Conservation (phyloP, 2,113 vertebrate species). For the Vireo altiloquus region DNA sequence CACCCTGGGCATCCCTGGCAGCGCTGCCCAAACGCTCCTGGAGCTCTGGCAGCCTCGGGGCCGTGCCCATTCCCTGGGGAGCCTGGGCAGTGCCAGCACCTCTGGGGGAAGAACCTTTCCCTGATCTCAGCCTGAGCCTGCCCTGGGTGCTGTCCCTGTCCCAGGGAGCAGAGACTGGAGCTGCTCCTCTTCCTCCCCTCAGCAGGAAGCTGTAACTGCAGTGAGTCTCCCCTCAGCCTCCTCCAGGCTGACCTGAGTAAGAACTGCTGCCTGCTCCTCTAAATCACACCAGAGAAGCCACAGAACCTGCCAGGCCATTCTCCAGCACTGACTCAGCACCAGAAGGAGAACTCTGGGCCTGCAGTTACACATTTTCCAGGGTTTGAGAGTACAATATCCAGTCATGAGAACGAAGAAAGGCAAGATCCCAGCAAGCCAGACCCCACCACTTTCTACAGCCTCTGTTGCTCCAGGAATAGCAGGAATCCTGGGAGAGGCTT, state of each 20-base stretch:
- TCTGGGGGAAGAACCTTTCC: background rate
- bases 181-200: background rate
- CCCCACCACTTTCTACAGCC: background rate
- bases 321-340: background rate
- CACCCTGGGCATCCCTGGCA: background rate
- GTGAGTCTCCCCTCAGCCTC: background rate
- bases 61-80: background rate
- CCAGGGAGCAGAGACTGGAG: accelerated
- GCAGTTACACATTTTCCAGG: background rate
- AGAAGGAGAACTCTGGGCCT: background rate
- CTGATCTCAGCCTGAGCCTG: background rate
- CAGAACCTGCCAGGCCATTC: background rate
- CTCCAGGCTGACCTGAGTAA: background rate
- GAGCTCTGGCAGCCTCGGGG: background rate
- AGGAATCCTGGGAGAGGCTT: background rate
- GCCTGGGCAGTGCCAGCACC: background rate
- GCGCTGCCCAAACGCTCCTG: background rate
- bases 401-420: background rate
- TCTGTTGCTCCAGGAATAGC: background rate
- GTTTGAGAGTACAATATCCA: background rate
- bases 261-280: background rate
- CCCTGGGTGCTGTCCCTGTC: background rate
- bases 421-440: background rate
- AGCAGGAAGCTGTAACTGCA: background rate
- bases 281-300: background rate